These are phyloP conservation scores for Drosophila saltans DNA, from an alignment of 1,140 invertebrate species.

Conservation along the genomic window DNA sequence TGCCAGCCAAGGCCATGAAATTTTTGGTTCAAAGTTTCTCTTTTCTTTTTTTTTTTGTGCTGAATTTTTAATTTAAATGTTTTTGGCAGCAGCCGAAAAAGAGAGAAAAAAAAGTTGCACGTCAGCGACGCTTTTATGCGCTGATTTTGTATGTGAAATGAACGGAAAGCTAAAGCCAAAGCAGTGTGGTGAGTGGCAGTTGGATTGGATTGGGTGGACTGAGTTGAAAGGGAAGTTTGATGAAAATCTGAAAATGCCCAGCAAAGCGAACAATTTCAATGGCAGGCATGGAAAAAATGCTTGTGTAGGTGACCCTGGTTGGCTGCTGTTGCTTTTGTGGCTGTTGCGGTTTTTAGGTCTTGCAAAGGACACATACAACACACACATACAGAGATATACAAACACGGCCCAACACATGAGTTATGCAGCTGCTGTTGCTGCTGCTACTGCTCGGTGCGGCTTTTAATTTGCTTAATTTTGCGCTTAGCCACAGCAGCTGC, in stretches of 20 bases:
- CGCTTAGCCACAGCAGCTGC: slow-evolving; percentile 70
- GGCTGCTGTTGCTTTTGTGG: slow-evolving; percentile 39
- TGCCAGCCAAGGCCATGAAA: slow-evolving; percentile 58
- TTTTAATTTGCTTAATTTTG: slow-evolving; percentile 82
- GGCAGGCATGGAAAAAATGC: slow-evolving; percentile 50
- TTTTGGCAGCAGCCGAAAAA: slow-evolving; percentile 61
- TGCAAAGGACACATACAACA: slow-evolving; percentile 36
- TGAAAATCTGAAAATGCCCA: slow-evolving; percentile 75
- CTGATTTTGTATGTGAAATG: slow-evolving; percentile 51
- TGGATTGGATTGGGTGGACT: not conserved
- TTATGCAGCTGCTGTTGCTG: slow-evolving; percentile 67
- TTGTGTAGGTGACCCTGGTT: slow-evolving; percentile 70
- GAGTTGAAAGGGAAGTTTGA: slow-evolving; percentile 44
- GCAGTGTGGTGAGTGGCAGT: not conserved
- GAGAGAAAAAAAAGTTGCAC: slow-evolving; percentile 33
- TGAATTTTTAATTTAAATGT: slow-evolving; percentile 79
- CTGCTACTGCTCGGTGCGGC: slow-evolving; percentile 57
- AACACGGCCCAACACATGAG: slow-evolving; percentile 38
- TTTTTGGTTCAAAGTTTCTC: slow-evolving; percentile 28
- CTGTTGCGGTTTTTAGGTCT: slow-evolving; percentile 37
- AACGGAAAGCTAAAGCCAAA: slow-evolving; percentile 2
- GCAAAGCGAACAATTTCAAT: slow-evolving; percentile 74
- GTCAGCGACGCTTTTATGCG: slow-evolving; percentile 68
- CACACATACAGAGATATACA: slow-evolving; percentile 16
- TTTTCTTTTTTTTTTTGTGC: slow-evolving; percentile 25